These are phyloP conservation scores for Cinclus mexicanus DNA, from an alignment of 2,113 vertebrate species.

Conservation along the genomic window DNA sequence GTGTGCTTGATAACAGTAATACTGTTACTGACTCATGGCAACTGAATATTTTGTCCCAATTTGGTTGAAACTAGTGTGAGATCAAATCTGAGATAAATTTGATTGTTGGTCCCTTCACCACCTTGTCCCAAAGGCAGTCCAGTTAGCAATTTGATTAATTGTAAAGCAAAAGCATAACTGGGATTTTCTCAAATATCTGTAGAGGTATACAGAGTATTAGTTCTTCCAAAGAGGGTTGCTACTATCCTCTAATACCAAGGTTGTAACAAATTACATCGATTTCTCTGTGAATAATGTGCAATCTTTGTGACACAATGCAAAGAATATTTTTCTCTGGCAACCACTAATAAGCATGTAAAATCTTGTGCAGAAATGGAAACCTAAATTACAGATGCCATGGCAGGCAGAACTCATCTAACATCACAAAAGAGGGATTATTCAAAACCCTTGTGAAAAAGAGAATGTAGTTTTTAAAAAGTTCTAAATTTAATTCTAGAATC, in stretches of 20 bases:
- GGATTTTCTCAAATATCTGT: background rate
- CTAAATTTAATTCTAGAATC: background rate
- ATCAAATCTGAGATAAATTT: background rate
- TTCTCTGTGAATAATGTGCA: constrained; percentile 45
- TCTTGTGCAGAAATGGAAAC: constrained; percentile 65
- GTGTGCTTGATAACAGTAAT: background rate
- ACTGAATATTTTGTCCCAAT: background rate
- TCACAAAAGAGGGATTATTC: constrained; percentile 37
- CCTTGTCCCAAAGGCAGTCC: background rate
- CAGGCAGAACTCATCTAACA: constrained; percentile 49
- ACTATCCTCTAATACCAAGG: constrained; percentile 11
- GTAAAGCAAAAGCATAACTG: background rate
- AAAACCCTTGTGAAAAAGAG: background rate
- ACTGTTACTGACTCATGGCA: background rate
- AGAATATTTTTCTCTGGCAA: constrained; percentile 59
- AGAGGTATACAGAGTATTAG: background rate
- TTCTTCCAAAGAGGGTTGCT: background rate
- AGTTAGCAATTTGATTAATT: background rate
- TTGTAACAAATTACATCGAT: constrained; percentile 28
- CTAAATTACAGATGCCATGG: constrained; percentile 64
- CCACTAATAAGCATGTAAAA: constrained; percentile 64
- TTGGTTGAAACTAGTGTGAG: background rate
- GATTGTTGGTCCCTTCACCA: background rate
- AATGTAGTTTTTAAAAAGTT: background rate
- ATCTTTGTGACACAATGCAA: constrained; percentile 51